Evolutionary conservation across 2,888 invertebrate species (phyloP), one percentile per base, ranked within the genome.

Genomic region (Strigamia transsilvanica): DNA sequence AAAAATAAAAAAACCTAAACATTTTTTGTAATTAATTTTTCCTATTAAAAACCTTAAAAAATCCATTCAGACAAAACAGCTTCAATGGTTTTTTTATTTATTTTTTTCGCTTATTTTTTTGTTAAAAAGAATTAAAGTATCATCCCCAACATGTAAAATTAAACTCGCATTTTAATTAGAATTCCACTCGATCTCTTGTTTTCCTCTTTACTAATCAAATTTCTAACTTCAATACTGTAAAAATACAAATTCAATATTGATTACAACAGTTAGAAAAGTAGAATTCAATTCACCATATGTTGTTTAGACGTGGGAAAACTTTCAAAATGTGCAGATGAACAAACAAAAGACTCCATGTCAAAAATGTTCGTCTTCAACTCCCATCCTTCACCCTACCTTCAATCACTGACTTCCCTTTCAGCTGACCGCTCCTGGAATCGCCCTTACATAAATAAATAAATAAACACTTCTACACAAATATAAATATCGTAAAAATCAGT

Each of bases 401-500:
- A 73, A 73, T 73, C 73, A 73, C 32, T 73, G 32, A 32, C 23
- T 73, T 73, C 32, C 5, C 73, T 73, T 12, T 73, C 32, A 73
- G 9, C 56, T 56, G 56, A 56, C 56, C 56, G 21, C 21, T 18
- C 6, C 21, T 18, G 6, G 4, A 4, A 46, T 6, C 56, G 6
- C 56, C 9, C 18, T 18, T 56, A 18, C 56, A 56, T 18, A 56
- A 9, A 56, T 56, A 73, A 73, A 73, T 12, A 73, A 23, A 73
- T 27, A 4, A 27, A 32, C 4, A 56, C 18, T 56, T n/a, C n/a
- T 18, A 21, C 56, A n/a, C 18, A 18, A 56, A 56, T 38, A 38
- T 38, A 56, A 56, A 56, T 9, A 18, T 32, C 12, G n/a, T 73
- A 73, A 73, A 73, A 73, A 73, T 73, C 73, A 73, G 73, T 32